Percentiles rank a stretch among this genome's conserved stretches.
Conservation (phyloP, 2,888 invertebrate species). For the Eristalinus sepulchralis region DNA sequence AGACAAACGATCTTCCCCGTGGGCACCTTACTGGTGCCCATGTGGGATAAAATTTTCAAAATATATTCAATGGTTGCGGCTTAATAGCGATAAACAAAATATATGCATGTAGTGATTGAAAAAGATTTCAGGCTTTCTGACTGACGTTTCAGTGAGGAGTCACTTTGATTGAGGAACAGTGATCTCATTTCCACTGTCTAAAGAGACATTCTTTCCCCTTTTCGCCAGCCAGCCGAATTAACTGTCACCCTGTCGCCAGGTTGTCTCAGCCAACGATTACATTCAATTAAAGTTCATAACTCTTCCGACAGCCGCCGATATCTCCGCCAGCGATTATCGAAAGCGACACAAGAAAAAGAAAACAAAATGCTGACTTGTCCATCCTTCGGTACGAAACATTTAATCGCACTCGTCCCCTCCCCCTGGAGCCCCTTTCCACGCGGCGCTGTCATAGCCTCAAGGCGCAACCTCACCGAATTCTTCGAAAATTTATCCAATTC, state of each 20-base stretch:
- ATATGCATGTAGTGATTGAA: neutral
- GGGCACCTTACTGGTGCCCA: neutral
- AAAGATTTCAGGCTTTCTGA: too few species aligned
- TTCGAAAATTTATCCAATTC: conserved; percentile 34
- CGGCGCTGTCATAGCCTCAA: neutral
- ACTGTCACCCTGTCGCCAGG: neutral
- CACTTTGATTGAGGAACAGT: too few species aligned
- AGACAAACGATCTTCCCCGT: neutral
- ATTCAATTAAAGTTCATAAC: neutral
- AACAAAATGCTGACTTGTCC: conserved; percentile 30
- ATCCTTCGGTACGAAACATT: conserved; percentile 17
- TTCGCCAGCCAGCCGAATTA: too few species aligned
- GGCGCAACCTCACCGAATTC: conserved; percentile 13
- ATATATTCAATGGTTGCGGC: neutral
- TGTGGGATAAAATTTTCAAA: neutral
- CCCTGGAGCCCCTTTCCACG: conserved; percentile 11
- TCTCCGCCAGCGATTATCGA: neutral
- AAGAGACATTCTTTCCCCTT: too few species aligned
- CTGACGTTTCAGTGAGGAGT: too few species aligned
- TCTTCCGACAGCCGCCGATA: neutral
- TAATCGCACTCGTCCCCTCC: conserved; percentile 11
- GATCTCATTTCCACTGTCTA: too few species aligned
- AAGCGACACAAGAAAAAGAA: neutral
- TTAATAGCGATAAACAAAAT: neutral
- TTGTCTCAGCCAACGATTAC: neutral